phyloP scores from a whole-genome alignment of 2,113 vertebrate genomes.

The Paradisaea rubra region DNA sequence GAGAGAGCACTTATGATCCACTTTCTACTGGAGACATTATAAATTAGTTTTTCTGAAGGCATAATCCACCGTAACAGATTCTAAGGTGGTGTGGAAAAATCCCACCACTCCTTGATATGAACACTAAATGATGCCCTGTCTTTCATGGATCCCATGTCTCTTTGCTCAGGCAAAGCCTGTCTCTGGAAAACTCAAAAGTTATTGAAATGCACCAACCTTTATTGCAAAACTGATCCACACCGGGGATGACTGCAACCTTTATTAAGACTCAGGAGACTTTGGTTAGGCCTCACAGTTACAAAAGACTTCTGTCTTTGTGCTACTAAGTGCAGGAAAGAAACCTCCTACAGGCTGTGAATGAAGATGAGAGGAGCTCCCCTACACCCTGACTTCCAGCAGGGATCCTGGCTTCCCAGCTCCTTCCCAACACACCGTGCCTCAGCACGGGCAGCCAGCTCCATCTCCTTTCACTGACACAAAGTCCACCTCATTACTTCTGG shows the following conservation, averaged over 20 bases:
- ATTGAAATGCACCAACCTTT: neutral
- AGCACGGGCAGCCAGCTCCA: neutral
- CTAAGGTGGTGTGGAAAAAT: neutral
- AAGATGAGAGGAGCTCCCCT: neutral
- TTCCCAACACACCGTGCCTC: neutral
- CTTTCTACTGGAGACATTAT: conserved; percentile 5
- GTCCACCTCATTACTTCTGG: neutral
- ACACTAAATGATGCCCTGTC: neutral
- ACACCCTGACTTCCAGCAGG: neutral
- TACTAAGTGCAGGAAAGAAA: neutral
- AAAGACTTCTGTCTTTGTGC: neutral
- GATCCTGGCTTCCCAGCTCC: neutral
- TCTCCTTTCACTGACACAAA: neutral
- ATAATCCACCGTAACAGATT: neutral
- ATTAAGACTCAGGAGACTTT: neutral
- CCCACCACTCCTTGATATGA: neutral
- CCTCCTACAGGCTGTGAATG: neutral
- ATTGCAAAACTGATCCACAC: neutral
- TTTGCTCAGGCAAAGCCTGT: neutral
- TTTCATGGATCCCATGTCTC: neutral
- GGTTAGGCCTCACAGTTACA: neutral
- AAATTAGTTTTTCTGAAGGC: conserved; percentile 30
- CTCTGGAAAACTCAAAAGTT: neutral
- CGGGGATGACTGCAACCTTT: neutral
- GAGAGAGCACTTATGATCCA: neutral